Base-by-base conservation (phyloP, 2,888 invertebrate species). In the Drosophila longiperda region DNA sequence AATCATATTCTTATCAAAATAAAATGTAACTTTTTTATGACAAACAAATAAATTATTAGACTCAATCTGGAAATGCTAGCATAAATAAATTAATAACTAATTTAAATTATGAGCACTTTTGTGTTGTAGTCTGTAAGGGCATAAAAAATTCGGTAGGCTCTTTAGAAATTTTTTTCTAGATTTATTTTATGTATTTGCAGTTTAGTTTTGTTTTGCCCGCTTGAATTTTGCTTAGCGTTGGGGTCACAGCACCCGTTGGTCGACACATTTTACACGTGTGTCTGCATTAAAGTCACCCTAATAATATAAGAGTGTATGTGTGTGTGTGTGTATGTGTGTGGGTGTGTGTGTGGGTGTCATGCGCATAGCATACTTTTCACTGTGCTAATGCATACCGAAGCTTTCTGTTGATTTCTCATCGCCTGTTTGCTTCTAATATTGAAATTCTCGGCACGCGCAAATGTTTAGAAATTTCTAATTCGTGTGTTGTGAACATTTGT, bases 351-450 rank as follows among this genome's bases (percentile, higher is more conserved):
- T 34, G 20, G 0, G 66, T 67, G 87, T 69, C 84, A 84, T 84
- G 84, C 84, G 84, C 84, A 87, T 52, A 67, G 68, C 82, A 9
- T 1, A 58, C 45, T 33, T 29, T 0, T 62, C 67, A 82, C 74
- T 90, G 89, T 90, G 91, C 91, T 91, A 91, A 91, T 91, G 82
- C 82, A 79, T 78, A 58, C 52, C 82, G 74, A 69, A 66, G 66
- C 80, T 68, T 80, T 11, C 76, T 83, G 48, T 5, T 4, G 1
- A 9, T 2, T 74, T 52, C 75, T 92, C 82, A 26, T 72, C 81
- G 85, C 92, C 92, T 91, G 90, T 67, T 87, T 65, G 53, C 87
- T 91, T 92, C 92, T 92, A 92, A 92, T 92, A 91, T 90, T 88
- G 81, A 91, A 92, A 92, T 92, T 92, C 92, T 91, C 92, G 89